Evolutionary conservation across 2,888 invertebrate species (phyloP).

Genomic region (Eristalis arbustorum): DNA sequence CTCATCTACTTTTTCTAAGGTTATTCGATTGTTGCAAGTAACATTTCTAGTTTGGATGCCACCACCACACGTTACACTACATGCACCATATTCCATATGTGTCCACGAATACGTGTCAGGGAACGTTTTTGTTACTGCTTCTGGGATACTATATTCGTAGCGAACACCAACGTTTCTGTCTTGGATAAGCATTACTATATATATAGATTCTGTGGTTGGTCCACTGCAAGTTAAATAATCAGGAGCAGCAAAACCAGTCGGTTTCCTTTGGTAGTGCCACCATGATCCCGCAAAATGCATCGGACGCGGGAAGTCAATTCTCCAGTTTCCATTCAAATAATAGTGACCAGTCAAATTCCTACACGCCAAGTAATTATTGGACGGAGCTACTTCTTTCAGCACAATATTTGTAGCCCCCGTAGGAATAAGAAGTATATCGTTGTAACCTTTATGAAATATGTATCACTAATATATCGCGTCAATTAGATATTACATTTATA

Average conservation of each 20-base stretch:
- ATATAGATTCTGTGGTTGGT: conserved; percentile 94
- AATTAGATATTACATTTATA: not conserved
- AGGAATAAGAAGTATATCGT: conserved; percentile 94
- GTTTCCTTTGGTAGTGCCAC: conserved; percentile 93
- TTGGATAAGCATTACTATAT: conserved; percentile 91
- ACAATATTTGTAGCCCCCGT: conserved; percentile 94
- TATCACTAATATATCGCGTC: not conserved
- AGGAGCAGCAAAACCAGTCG: conserved; percentile 90
- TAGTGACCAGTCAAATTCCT: conserved; percentile 91
- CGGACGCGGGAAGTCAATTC: conserved; percentile 93
- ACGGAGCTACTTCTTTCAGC: conserved; percentile 88
- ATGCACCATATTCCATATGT: conserved; percentile 85
- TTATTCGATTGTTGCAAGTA: conserved; percentile 88
- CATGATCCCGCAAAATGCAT: conserved; percentile 90
- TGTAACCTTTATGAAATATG: conserved; percentile 86
- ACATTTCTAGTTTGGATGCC: conserved; percentile 91
- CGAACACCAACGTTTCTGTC: conserved; percentile 91
- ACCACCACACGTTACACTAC: conserved; percentile 94
- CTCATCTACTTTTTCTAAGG: conserved; percentile 86
- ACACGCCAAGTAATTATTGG: conserved; percentile 95
- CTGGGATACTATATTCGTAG: conserved; percentile 95
- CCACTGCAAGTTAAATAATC: conserved; percentile 92
- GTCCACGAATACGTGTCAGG: conserved; percentile 92
- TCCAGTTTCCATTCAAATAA: conserved; percentile 96
- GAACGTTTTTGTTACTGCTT: conserved; percentile 84